phyloP scores from a whole-genome alignment of 2,888 invertebrate species.

The Sesia bembeciformis region DNA sequence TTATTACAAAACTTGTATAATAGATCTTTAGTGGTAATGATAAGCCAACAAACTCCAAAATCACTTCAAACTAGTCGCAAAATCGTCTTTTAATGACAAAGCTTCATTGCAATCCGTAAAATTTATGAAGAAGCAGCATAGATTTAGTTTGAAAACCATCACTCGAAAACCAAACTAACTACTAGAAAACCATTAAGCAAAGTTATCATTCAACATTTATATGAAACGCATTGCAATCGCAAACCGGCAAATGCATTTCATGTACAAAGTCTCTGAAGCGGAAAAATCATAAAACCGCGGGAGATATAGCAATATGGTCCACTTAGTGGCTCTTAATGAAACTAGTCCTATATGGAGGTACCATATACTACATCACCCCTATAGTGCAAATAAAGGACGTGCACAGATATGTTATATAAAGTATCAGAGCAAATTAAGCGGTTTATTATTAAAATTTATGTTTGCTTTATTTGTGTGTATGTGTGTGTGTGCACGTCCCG shows the following conservation, averaged over 20 bases:
- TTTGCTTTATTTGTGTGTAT: neutral
- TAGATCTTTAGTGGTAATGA: no score
- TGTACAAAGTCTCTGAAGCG: conserved; percentile 44
- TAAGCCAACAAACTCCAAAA: conserved; percentile 20
- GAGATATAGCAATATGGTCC: conserved; percentile 30
- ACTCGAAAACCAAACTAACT: conserved; percentile 65
- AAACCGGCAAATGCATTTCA: conserved; percentile 34
- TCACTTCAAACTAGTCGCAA: conserved; percentile 16
- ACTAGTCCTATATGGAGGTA: neutral
- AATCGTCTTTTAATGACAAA: conserved; percentile 28
- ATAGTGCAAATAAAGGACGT: conserved; percentile 19
- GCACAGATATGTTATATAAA: conserved; percentile 5
- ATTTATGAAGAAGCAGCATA: conserved; percentile 52
- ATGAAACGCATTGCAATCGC: conserved; percentile 32
- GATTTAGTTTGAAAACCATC: conserved; percentile 60
- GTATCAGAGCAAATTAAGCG: neutral
- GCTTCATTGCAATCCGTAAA: conserved; percentile 43
- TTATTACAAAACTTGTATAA: no score
- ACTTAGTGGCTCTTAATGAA: conserved; percentile 3
- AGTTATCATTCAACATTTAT: conserved; percentile 52
- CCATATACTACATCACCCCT: conserved; percentile 12
- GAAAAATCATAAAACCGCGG: conserved; percentile 24
- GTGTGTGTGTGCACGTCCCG: conserved; percentile 14
- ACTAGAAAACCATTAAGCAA: conserved; percentile 62
- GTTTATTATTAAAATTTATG: neutral